Evolutionary conservation across 1,140 invertebrate genomes (phyloP), one percentile per base, ranked within the genome.

Genomic region (Adoxophyes honmai): DNA sequence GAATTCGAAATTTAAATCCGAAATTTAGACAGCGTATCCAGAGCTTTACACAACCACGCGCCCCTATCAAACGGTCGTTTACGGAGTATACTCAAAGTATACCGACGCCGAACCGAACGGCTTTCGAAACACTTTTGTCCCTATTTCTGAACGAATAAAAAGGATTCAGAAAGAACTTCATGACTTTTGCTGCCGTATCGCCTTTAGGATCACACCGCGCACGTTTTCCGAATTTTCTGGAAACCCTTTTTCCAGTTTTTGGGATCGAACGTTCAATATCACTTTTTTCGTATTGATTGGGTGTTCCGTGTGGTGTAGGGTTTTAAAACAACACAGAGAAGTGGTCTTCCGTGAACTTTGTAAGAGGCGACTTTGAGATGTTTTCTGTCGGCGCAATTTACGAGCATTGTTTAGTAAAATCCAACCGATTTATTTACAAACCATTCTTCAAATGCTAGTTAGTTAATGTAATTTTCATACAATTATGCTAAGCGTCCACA

Each of bases 51-150:
- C 70, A 64, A 10, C 33, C 13, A 44, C 42, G 33, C 44, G 63
- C 64, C 73, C 78, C 63, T 81, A 85, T 86, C 80, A 86, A 83
- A 83, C 67, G 70, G 75, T 86, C 81, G 80, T 86, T 86, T 84
- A 75, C 73, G 70, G 82, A 81, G 74, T 76, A 81, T 78, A 83
- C 70, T 75, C 64, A 63, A 74, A 75, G 78, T 79, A 77, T 79
- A 81, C 80, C 75, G 76, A 82, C 74, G 71, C 56, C 66, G 67
- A 69, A 53, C 66, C 60, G 66, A 73, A 76, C 70, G 71, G 76
- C 73, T 78, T 75, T 78, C 64, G 70, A 73, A 81, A 81, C 78
- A 81, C 78, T 84, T 83, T 80, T 78, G 42, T 79, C 78, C 78
- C 75, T 77, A 81, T 86, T 86, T 75, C 76, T 70, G 69, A 75